A percentile compares a stretch with the other conserved stretches of the same genome.
Conservation (phyloP, 2,797 vertebrate genomes). For the Myripristis murdjan region DNA sequence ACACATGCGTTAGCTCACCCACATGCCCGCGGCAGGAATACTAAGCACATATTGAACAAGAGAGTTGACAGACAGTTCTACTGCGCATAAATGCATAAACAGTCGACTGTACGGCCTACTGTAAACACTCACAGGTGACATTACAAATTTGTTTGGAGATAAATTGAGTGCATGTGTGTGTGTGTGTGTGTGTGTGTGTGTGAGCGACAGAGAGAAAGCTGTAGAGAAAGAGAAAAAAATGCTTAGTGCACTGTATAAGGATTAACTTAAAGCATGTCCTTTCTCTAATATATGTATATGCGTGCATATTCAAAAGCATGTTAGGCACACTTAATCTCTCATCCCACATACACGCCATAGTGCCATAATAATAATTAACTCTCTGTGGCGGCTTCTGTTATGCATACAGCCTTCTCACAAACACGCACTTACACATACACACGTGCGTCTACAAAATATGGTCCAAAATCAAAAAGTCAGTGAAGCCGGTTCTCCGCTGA, state of each 20-base stretch:
- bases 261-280: not conserved
- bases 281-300: not conserved
- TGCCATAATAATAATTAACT: not conserved
- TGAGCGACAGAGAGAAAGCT: not conserved
- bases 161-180: not conserved
- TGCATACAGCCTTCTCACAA: not conserved
- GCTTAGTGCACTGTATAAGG: not conserved
- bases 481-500: conserved; percentile 9
- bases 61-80: conserved; percentile 35
- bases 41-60: conserved; percentile 37
- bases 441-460: not conserved
- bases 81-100: conserved; percentile 27
- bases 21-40: conserved; percentile 53
- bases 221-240: not conserved
- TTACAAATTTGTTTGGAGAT: conserved; percentile 1
- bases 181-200: no score
- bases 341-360: not conserved
- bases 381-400: not conserved
- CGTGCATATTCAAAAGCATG: conserved; percentile 2
- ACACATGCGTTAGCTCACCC: conserved; percentile 39
- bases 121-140: conserved; percentile 24
- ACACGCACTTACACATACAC: not conserved
- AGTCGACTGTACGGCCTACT: conserved; percentile 12
- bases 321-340: conserved; percentile 15
- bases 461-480: conserved; percentile 1